These are phyloP conservation scores for Pardalotus punctatus DNA, from an alignment of 2,113 vertebrate species.

Conservation along the genomic window DNA sequence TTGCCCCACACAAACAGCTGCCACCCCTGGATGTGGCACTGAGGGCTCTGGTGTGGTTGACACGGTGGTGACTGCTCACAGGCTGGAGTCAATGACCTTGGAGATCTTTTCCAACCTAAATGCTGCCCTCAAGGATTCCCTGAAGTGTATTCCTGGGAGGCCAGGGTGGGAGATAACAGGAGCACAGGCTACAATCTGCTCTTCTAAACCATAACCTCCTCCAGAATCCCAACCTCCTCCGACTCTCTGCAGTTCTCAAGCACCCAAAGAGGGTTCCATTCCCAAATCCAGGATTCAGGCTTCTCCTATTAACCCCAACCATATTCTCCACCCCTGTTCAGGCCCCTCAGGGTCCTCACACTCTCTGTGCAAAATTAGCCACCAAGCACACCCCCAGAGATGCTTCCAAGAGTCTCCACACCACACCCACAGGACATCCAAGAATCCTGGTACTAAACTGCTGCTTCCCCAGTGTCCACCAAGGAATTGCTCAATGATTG, in stretches of 20 bases:
- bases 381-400: accelerated
- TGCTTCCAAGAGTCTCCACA: neutral
- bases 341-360: accelerated
- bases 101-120: neutral
- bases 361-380: accelerated
- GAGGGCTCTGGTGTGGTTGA: neutral
- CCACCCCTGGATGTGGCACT: neutral
- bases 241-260: accelerated
- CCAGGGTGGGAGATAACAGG: neutral
- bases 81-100: neutral
- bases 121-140: neutral
- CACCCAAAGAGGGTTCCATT: accelerated
- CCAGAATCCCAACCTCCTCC: neutral
- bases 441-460: neutral
- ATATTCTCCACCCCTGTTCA: neutral
- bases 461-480: accelerated
- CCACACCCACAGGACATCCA: accelerated
- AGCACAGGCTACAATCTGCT: neutral
- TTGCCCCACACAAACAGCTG: too few relatives aligned
- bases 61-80: neutral
- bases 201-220: accelerated
- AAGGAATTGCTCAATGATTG: accelerated
- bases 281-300: accelerated
- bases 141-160: neutral
- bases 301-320: neutral